Evolutionary conservation across 2,888 invertebrate species (phyloP).

Genomic region (Ditula angustiorana): DNA sequence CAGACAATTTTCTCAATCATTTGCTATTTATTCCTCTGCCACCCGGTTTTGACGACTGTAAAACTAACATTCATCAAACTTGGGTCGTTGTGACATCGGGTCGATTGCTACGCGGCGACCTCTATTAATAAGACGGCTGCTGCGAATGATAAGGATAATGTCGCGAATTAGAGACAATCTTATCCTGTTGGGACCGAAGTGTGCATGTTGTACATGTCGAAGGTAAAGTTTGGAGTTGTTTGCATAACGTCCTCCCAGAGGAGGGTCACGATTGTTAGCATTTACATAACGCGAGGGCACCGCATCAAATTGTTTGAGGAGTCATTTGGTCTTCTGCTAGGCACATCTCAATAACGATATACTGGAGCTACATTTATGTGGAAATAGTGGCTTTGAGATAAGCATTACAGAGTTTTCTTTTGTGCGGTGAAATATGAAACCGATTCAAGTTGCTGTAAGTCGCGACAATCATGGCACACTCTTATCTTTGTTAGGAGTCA

Average conservation of each 20-base stretch:
- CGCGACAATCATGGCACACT: neutral
- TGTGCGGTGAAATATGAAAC: neutral
- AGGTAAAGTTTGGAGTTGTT: conserved; percentile 45
- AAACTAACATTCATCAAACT: conserved; percentile 22
- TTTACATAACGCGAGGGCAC: conserved; percentile 47
- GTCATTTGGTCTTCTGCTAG: conserved; percentile 40
- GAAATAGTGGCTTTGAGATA: conserved; percentile 16
- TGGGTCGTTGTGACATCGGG: conserved; percentile 8
- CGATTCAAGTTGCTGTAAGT: neutral
- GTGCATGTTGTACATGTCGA: conserved; percentile 4
- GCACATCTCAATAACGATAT: conserved; percentile 20
- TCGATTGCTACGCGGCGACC: conserved; percentile 19
- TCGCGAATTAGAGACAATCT: conserved; percentile 27
- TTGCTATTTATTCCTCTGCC: neutral
- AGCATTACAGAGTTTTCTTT: conserved; percentile 5
- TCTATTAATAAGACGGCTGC: conserved; percentile 31
- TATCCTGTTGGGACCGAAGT: neutral
- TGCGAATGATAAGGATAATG: conserved; percentile 23
- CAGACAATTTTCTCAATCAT: neutral
- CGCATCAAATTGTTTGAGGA: conserved; percentile 41
- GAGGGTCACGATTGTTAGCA: conserved; percentile 46
- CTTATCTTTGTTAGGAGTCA: neutral
- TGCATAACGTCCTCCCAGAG: conserved; percentile 47
- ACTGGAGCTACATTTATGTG: conserved; percentile 23
- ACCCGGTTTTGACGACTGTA: neutral